phyloP scores from a whole-genome alignment of 2,797 vertebrate species.

The Falco berigora region DNA sequence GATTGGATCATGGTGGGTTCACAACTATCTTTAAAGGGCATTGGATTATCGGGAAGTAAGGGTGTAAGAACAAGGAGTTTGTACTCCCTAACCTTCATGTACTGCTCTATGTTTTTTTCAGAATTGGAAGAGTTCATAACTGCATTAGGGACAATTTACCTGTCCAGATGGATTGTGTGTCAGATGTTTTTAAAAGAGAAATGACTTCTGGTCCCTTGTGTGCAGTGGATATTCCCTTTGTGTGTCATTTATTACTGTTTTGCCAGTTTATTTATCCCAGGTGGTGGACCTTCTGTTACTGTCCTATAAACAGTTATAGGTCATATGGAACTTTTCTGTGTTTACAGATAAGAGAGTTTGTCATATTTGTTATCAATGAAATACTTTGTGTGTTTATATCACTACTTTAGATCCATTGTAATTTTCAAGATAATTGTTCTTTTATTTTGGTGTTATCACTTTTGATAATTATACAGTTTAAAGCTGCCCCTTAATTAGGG shows the following conservation, averaged over 20 bases:
- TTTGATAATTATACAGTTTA: neutral
- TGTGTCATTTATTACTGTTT: neutral
- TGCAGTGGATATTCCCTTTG: neutral
- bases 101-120: neutral
- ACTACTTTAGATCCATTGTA: neutral
- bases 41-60: neutral
- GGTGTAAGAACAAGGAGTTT: neutral
- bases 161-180: neutral
- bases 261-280: neutral
- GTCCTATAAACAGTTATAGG: neutral
- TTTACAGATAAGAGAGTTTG: neutral
- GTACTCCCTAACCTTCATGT: neutral
- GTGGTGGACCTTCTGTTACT: neutral
- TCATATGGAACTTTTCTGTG: neutral
- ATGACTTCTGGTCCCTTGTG: neutral
- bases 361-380: neutral
- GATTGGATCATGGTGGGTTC: neutral
- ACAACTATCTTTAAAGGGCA: neutral
- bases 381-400: neutral
- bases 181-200: neutral
- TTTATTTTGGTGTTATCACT: neutral
- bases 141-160: neutral
- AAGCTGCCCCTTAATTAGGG: neutral
- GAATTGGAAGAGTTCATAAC: neutral
- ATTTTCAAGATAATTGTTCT: neutral